Evolutionary conservation across 2,113 vertebrate species (phyloP).

Genomic region (Mirza zaza): DNA sequence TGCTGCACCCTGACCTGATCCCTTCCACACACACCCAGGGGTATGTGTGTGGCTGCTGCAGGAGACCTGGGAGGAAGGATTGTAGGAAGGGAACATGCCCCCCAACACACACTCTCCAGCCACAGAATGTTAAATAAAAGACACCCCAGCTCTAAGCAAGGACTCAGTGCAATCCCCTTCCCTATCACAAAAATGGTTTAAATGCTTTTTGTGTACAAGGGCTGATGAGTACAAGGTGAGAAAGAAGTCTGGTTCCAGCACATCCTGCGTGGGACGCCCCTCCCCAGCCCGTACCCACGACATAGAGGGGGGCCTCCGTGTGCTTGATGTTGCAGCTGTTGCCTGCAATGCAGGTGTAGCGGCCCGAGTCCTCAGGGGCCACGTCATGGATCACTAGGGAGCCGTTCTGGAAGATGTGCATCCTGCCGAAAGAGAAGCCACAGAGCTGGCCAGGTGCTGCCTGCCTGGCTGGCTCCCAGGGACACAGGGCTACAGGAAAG

Average conservation of each 20-base stretch:
- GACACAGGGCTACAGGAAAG: background rate
- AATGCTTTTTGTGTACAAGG: background rate
- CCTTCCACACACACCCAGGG: background rate
- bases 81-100: background rate
- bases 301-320: conserved; percentile 91
- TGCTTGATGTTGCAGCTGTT: conserved; percentile 97
- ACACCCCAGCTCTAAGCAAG: background rate
- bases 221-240: background rate
- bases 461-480: background rate
- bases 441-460: background rate
- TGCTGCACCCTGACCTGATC: background rate
- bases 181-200: background rate
- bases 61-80: background rate
- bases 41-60: background rate
- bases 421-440: conserved; percentile 82
- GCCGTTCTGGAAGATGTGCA: conserved; percentile 95
- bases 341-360: conserved; percentile 95
- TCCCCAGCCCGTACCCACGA: conserved; percentile 90
- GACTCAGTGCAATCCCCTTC: background rate
- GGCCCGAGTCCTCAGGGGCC: conserved; percentile 92
- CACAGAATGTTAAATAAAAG: background rate
- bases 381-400: conserved; percentile 93
- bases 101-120: accelerated
- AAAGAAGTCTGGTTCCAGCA: background rate
- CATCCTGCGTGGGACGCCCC: background rate